Base-by-base conservation (phyloP, 1,140 invertebrate genomes). In the Leucophenga varia region DNA sequence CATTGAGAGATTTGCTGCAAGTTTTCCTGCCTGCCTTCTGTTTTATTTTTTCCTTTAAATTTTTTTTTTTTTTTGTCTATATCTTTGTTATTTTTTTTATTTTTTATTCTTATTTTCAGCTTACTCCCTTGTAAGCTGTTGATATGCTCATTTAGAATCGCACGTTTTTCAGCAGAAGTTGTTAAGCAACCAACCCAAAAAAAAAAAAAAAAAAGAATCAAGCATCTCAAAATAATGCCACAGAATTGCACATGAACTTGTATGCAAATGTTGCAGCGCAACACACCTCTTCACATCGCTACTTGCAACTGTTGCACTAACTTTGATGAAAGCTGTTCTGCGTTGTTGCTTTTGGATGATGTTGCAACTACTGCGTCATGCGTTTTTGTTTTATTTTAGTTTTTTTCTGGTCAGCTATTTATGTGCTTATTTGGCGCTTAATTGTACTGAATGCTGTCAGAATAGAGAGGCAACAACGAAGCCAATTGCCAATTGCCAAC, bases 101-200 rank as follows among this genome's bases (percentile, higher is more conserved):
- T 30, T 30, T 8, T 36, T 36, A 36, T 9, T 30, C 22, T 16
- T 12, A 39, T 21, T 34, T 42, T 36, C 25, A 37, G 36, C 49
- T 55, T 45, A 40, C 31, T 43, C 43, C 39, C 55, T 68, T 67
- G 63, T 59, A 67, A 64, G 56, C 63, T 68, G 64, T 67, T 68
- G 59, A 68, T 67, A 67, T 67, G 63, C 63, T 67, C 64, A 67
- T 67, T 67, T 67, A 67, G 63, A 67, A 64, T 64, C 59, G 63
- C 63, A 67, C 63, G 63, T 67, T 67, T 67, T 67, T 67, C 64
- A 56, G 59, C 57, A 67, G 64, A 67, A 67, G 57, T 67, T 68
- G 63, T 67, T 67, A 67, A 68, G 54, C 48, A 43, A 43, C 18
- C 25, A 35, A 12, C 12, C 28, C 31, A 12, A 43, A 18, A 22